Evolutionary conservation across 1,140 invertebrate genomes (phyloP).

Genomic region (Hypsibius dujardini): DNA sequence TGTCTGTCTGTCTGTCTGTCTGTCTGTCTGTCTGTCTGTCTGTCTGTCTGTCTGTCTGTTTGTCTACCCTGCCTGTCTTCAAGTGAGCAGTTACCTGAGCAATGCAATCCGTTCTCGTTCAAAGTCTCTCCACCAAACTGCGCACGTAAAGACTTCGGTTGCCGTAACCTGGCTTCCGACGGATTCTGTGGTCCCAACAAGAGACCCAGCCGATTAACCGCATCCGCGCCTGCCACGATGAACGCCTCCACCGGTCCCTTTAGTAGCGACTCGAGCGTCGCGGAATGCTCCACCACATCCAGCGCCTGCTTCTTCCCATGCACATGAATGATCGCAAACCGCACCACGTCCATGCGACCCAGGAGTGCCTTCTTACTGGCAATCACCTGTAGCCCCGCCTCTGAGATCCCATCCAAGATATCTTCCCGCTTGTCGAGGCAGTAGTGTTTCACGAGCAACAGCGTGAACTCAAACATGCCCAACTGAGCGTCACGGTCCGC

Average conservation of each 20-base stretch:
- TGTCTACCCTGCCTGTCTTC: neutral
- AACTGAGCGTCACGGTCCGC: neutral
- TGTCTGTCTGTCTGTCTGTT: too few relatives aligned
- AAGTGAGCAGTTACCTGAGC: slow-evolving; percentile 1
- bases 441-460: neutral
- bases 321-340: neutral
- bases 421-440: neutral
- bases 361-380: neutral
- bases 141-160: neutral
- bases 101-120: slow-evolving; percentile 2
- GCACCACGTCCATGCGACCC: neutral
- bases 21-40: too few relatives aligned
- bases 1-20: too few relatives aligned
- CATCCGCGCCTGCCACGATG: neutral
- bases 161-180: neutral
- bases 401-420: neutral
- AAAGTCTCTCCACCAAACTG: neutral
- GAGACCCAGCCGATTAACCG: neutral
- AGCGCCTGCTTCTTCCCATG: neutral
- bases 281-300: slow-evolving; percentile 1
- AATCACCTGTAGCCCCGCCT: neutral
- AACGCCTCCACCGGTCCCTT: neutral
- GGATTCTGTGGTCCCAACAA: neutral
- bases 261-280: slow-evolving; percentile 6
- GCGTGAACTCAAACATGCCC: neutral